These are phyloP conservation scores for Deroplatys truncata DNA, from an alignment of 2,888 invertebrate genomes.

Conservation along the genomic window DNA sequence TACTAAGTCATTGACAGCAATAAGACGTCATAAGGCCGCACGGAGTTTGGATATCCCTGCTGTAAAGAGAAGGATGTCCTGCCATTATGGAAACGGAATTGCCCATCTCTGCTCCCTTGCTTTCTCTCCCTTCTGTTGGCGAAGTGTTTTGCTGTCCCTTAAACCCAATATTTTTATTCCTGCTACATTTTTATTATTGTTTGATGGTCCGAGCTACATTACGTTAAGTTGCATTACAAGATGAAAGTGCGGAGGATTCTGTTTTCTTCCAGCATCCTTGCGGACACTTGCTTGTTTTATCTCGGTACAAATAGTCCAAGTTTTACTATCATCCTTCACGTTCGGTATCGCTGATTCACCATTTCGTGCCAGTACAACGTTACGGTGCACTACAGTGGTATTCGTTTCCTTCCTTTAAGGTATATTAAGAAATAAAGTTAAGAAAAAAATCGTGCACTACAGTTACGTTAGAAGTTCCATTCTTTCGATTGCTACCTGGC, in stretches of 20 bases:
- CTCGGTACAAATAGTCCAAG: background rate
- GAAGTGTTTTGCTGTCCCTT: background rate
- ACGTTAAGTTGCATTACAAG: background rate
- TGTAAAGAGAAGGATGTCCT: background rate
- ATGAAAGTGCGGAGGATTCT: background rate
- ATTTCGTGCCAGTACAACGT: background rate
- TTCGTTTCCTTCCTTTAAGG: background rate
- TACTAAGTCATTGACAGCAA: too few relatives aligned
- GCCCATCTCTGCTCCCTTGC: background rate
- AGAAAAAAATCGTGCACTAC: too few relatives aligned
- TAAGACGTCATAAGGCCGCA: too few relatives aligned
- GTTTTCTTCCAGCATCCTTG: background rate
- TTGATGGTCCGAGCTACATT: background rate
- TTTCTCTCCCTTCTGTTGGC: constrained; percentile 1
- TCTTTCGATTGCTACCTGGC: too few relatives aligned
- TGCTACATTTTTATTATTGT: constrained; percentile 11
- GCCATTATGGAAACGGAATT: background rate
- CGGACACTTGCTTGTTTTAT: background rate
- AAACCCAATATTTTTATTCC: constrained; percentile 13
- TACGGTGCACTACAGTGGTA: background rate
- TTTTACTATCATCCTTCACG: background rate
- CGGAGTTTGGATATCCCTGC: background rate
- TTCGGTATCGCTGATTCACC: background rate
- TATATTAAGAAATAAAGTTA: too few relatives aligned
- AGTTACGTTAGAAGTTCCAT: too few relatives aligned